Percentiles rank a stretch among this genome's conserved stretches.
Conservation (phyloP, 2,113 vertebrate species). For the Catharus minimus region DNA sequence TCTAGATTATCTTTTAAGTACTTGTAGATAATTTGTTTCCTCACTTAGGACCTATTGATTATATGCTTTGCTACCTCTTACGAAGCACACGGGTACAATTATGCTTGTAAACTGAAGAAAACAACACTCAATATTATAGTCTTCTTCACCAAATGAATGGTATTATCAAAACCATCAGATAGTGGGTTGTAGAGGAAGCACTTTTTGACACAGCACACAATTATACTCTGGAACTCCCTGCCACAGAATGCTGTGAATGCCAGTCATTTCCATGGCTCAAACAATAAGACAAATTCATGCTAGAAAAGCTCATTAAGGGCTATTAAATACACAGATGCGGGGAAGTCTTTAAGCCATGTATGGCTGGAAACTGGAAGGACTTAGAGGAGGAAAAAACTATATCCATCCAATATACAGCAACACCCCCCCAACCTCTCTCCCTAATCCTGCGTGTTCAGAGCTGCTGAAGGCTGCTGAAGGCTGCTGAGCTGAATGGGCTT, state of each 20-base stretch:
- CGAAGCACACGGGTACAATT: background rate
- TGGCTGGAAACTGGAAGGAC: background rate
- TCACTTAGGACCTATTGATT: background rate
- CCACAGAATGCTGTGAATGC: slow-evolving; percentile 26
- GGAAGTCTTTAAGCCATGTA: background rate
- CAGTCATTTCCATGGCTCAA: background rate
- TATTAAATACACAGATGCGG: background rate
- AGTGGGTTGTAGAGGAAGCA: slow-evolving; percentile 26
- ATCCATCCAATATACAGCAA: background rate
- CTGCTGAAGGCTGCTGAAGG: background rate
- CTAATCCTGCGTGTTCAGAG: background rate
- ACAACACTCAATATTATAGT: background rate
- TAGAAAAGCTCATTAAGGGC: slow-evolving; percentile 33
- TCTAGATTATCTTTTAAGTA: background rate
- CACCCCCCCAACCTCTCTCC: accelerated
- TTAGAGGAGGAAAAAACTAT: background rate
- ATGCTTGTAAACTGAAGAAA: slow-evolving; percentile 4
- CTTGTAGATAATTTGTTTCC: background rate
- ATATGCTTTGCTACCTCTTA: background rate
- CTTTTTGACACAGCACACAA: slow-evolving; percentile 7
- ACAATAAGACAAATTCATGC: background rate
- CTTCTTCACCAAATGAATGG: background rate
- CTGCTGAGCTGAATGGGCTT: background rate
- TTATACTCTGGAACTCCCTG: slow-evolving; percentile 9
- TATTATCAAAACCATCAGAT: slow-evolving; percentile 24